Evolutionary conservation across 2,113 vertebrate genomes (phyloP).

Genomic region (Hypocryptadius cinnamomeus): DNA sequence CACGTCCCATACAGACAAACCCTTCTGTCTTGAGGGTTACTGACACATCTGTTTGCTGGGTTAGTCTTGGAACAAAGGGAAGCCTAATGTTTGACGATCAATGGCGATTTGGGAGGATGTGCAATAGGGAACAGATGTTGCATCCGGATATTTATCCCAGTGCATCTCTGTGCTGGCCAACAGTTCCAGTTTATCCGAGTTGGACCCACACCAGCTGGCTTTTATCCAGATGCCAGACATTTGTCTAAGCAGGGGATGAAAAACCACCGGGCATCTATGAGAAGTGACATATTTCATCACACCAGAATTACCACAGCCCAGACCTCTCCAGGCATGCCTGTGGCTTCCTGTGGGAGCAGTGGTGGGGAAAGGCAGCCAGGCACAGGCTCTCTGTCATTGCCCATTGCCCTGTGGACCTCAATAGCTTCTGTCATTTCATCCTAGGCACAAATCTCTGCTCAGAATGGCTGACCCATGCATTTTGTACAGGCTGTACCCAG

Average conservation of each 20-base stretch:
- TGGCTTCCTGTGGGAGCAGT: background rate
- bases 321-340: background rate
- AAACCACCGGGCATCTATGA: background rate
- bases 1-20: background rate
- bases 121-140: conserved; percentile 34
- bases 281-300: background rate
- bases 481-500: background rate
- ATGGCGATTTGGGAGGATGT: background rate
- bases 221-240: background rate
- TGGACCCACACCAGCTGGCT: background rate
- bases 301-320: background rate
- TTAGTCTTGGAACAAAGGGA: background rate
- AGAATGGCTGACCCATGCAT: background rate
- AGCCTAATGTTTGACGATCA: background rate
- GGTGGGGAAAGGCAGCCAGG: background rate
- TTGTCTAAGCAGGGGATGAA: background rate
- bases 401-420: background rate
- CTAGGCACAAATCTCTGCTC: background rate
- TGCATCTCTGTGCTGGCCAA: background rate
- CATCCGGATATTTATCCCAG: background rate
- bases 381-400: background rate
- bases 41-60: background rate
- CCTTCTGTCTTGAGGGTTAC: background rate
- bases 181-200: background rate
- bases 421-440: background rate